Base-by-base conservation (phyloP, 2,113 vertebrate genomes). In the Cavia aperea region DNA sequence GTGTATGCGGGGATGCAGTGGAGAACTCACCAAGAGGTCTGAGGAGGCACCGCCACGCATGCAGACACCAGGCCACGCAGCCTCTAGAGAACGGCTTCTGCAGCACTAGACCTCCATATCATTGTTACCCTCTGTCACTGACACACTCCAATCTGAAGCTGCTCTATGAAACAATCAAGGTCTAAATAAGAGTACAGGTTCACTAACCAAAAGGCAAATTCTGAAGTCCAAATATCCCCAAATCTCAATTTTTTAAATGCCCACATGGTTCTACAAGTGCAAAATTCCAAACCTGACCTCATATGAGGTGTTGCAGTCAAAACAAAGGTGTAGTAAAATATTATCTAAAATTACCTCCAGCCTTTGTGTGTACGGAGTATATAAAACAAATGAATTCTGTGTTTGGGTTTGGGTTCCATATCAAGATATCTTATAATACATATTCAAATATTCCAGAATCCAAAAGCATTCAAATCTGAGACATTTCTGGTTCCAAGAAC, bases 1-100 rank as follows among this genome's bases (percentile, higher is more conserved):
- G 6, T 24, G 18, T 21, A 39, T 0, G 0, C 13, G 62, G 66
- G 51, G 56, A 58, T 19, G 73, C 51, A 11, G 29, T 49, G 1
- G 4, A 46, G 73, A 49, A 8, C 54, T 84, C n/a, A 5, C 3
- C 8, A 31, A 19, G 49, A 29, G 43, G n/a, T 2, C 5, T 29
- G 26, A n/a, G 70, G 14, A 58, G 46, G 21, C 3, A 11, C 5
- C 4, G 2, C 0, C n/a, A 3, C 18, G 23, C 81, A 19, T 11
- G 23, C 36, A 39, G 10, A 46, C 43, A 23, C 77, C 26, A 19
- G 5, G 6, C 36, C 46, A 16, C 26, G 58, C 4, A 12, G 1
- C 11, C 49, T 26, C 68, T 43, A 43, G 89, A 87, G 1, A 70
- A 31, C n/a, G 12, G 16, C 33, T 88, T 93, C 68, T 58, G 21